phyloP scores from a whole-genome alignment of 2,797 vertebrate species.

The Clarias platycephalus region DNA sequence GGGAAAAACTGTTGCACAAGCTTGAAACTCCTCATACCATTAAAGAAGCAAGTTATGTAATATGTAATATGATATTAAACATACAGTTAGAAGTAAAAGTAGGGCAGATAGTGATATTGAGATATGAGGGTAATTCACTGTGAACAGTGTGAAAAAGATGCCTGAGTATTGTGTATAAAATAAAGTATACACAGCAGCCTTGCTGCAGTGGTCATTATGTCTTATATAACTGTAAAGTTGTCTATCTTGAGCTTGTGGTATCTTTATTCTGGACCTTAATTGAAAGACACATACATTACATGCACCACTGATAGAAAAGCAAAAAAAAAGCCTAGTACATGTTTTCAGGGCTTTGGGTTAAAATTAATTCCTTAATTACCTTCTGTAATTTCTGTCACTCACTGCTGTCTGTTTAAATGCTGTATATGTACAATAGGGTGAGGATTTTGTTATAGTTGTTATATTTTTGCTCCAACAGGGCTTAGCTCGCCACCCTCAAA shows the following conservation, averaged over 20 bases:
- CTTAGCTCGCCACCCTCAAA: conserved; percentile 91
- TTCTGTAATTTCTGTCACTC: not conserved
- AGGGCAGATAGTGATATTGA: not conserved
- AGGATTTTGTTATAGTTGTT: conserved; percentile 37
- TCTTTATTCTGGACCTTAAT: not conserved
- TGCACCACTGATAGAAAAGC: not conserved
- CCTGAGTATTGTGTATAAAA: not conserved
- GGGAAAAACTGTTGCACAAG: not conserved
- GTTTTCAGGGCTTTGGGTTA: not conserved
- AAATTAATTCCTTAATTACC: not conserved
- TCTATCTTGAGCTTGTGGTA: not conserved
- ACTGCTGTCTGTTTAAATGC: not conserved
- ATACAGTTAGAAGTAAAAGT: not conserved
- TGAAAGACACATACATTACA: not conserved
- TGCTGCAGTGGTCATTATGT: not conserved
- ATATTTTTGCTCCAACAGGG: conserved; percentile 72
- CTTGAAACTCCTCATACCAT: not conserved
- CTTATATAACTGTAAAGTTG: not conserved
- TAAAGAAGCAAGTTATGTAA: not conserved
- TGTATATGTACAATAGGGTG: conserved; percentile 20
- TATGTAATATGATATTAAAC: not conserved
- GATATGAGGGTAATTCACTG: not conserved
- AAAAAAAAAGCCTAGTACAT: not conserved
- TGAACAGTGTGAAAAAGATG: not conserved
- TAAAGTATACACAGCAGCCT: not conserved